Conservation (phyloP, 2,888 invertebrate species). For the Incurvaria masculella region DNA sequence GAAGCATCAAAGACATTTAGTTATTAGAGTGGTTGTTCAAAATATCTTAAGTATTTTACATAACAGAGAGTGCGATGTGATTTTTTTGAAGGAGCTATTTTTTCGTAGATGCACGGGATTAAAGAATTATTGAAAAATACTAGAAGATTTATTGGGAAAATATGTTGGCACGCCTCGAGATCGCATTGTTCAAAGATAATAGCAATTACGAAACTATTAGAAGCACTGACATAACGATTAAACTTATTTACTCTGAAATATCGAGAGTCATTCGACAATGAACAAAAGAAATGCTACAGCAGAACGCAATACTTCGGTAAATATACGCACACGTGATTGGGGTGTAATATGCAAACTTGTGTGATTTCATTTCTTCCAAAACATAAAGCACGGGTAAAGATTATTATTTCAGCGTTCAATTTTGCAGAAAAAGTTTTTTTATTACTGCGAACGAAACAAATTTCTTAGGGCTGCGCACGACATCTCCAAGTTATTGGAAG, state of each 20-base stretch:
- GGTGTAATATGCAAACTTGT: background rate
- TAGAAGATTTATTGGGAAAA: background rate
- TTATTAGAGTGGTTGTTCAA: slow-evolving; percentile 38
- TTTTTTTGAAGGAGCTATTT: slow-evolving; percentile 30
- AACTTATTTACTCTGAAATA: too few species aligned
- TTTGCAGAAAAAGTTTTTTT: slow-evolving; percentile 10
- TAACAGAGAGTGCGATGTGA: too few species aligned
- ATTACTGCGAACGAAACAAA: background rate
- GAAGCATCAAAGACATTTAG: slow-evolving; percentile 19
- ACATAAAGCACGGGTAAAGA: slow-evolving; percentile 27
- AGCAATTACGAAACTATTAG: background rate
- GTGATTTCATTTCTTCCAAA: slow-evolving; percentile 27
- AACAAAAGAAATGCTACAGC: too few species aligned
- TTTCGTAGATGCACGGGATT: slow-evolving; percentile 42
- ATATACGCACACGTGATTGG: too few species aligned
- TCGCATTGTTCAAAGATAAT: background rate
- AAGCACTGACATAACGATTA: too few species aligned
- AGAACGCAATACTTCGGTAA: too few species aligned
- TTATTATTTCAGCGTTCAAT: slow-evolving; percentile 9
- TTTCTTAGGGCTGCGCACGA: background rate
- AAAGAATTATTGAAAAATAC: slow-evolving; percentile 40
- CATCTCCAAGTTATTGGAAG: background rate
- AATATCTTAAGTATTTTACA: slow-evolving; percentile 26
- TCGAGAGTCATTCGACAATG: too few species aligned
- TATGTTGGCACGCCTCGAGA: background rate